Conservation (phyloP, 2,797 vertebrate species). For the Sebastes itinus region DNA sequence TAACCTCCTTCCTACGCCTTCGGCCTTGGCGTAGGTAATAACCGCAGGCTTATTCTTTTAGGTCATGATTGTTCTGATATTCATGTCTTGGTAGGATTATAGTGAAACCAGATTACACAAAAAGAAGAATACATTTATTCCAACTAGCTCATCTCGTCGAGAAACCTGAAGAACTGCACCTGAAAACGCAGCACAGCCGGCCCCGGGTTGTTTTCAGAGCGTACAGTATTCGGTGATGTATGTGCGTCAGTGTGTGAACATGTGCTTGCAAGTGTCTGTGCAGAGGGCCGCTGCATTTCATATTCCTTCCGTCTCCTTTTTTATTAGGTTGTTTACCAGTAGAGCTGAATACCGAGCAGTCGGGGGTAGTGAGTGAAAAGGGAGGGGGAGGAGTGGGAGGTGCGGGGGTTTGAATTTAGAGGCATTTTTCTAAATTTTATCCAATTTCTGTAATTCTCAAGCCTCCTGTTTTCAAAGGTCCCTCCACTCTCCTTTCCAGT, state of each 20-base stretch:
- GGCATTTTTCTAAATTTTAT: constrained; percentile 79
- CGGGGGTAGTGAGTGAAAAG: constrained; percentile 20
- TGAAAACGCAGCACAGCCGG: not conserved
- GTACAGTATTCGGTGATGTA: not conserved
- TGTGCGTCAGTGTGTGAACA: constrained; percentile 29
- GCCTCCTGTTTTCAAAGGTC: constrained; percentile 68
- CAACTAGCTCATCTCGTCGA: not conserved
- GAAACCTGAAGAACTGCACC: not conserved
- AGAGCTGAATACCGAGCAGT: constrained; percentile 53
- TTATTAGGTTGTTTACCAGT: constrained; percentile 65
- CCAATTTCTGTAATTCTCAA: constrained; percentile 78
- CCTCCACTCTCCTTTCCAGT: constrained; percentile 47
- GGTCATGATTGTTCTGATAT: too few relatives aligned
- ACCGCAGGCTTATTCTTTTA: not conserved
- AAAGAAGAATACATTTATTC: not conserved
- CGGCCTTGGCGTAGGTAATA: too few relatives aligned
- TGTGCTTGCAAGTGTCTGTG: constrained; percentile 15
- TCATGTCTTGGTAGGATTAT: not conserved
- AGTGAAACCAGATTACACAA: not conserved
- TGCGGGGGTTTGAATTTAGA: constrained; percentile 50
- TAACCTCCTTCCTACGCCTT: too few relatives aligned
- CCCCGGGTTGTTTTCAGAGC: not conserved
- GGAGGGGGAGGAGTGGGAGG: not conserved
- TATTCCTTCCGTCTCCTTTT: constrained; percentile 43
- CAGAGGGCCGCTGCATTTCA: constrained; percentile 35